These are phyloP conservation scores for Microctonus hyperodae DNA, from an alignment of 2,888 invertebrate genomes.

Conservation along the genomic window DNA sequence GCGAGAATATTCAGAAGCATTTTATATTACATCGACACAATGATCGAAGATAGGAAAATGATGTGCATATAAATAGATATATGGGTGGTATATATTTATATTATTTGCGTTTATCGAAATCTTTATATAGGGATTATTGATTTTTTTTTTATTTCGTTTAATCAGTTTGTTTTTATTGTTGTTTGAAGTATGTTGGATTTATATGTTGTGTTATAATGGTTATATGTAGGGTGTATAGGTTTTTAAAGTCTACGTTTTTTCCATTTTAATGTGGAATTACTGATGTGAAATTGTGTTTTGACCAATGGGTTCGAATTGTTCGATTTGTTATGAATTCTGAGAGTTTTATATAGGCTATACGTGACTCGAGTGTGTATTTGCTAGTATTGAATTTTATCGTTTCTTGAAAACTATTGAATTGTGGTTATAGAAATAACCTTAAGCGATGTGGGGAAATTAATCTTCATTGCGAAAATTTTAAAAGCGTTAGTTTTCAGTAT, in stretches of 20 bases:
- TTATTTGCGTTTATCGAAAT: constrained; percentile 12
- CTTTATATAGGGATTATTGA: too few species aligned
- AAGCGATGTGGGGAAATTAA: not conserved
- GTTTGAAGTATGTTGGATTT: too few species aligned
- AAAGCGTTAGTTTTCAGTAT: too few species aligned
- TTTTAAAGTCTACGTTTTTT: not conserved
- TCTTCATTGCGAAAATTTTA: constrained; percentile 9
- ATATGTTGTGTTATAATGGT: too few species aligned
- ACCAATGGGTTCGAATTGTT: not conserved
- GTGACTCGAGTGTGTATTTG: not conserved
- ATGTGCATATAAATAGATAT: not conserved
- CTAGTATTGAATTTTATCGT: not conserved
- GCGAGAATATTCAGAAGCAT: constrained; percentile 6
- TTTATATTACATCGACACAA: constrained; percentile 6
- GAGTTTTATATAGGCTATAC: not conserved
- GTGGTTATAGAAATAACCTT: not conserved
- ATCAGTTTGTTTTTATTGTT: not conserved
- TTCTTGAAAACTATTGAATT: not conserved
- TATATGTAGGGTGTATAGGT: too few species aligned
- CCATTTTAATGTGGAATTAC: not conserved
- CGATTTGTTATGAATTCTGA: not conserved
- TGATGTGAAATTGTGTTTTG: not conserved
- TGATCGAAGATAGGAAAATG: not conserved
- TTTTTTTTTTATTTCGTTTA: not conserved
- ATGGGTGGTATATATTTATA: too few species aligned